These are phyloP conservation scores for Stegastes partitus DNA, from an alignment of 2,113 vertebrate species.

Conservation along the genomic window DNA sequence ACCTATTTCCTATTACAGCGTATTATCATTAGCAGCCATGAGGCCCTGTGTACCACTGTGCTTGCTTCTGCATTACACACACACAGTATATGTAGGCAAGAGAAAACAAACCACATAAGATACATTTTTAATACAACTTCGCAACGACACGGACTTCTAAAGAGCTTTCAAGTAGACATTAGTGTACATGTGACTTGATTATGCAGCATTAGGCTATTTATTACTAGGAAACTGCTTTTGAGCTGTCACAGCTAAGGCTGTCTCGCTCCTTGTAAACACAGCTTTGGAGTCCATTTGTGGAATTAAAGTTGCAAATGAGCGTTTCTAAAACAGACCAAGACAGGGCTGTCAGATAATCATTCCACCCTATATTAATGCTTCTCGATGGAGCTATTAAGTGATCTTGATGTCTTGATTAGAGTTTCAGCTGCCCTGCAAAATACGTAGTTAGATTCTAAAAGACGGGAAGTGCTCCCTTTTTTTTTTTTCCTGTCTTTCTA, in stretches of 20 bases:
- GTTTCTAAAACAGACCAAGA: constrained; percentile 61
- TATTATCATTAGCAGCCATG: constrained; percentile 43
- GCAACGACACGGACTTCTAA: constrained; percentile 44
- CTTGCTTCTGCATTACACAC: constrained; percentile 31
- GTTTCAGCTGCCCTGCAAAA: constrained; percentile 50
- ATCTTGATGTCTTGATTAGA: constrained; percentile 54
- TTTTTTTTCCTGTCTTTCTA: not conserved
- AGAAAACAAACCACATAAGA: constrained; percentile 37
- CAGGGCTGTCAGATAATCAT: constrained; percentile 56
- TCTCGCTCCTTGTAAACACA: constrained; percentile 69
- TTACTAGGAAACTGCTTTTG: constrained; percentile 64
- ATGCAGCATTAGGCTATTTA: constrained; percentile 72
- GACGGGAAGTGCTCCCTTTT: constrained; percentile 7
- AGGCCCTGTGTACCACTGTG: constrained; percentile 25
- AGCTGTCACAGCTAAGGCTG: constrained; percentile 70
- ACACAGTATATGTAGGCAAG: constrained; percentile 1
- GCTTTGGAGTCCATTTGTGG: constrained; percentile 75
- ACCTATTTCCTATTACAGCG: constrained; percentile 54
- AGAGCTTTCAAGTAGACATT: constrained; percentile 62
- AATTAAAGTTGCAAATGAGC: constrained; percentile 79
- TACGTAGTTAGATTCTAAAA: constrained; percentile 31
- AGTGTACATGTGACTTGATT: constrained; percentile 71
- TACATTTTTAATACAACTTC: constrained; percentile 65
- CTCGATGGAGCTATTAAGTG: constrained; percentile 46
- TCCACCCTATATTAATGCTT: constrained; percentile 56